Base-by-base conservation (phyloP, 2,888 invertebrate genomes). In the Pyrrhopygopsis socrates region DNA sequence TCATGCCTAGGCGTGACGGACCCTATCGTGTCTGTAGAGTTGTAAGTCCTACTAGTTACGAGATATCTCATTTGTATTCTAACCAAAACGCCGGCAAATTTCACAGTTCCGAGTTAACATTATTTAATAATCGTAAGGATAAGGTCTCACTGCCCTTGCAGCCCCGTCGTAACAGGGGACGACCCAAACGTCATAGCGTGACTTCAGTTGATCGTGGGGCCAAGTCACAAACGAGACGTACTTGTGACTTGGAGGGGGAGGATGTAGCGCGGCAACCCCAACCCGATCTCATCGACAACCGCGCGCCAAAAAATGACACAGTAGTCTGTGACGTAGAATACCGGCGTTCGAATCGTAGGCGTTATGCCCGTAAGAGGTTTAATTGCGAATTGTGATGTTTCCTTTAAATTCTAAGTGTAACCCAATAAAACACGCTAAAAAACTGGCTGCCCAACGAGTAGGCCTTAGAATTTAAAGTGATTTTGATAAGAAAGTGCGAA, bases 1-100 rank as follows among this genome's bases (percentile, higher is more conserved):
- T 87, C n/a, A 50, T 70, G 8, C 87, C 87, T 3, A 74, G 70
- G 24, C 68, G 87, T 20, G 87, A 87, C 50, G 83, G 83, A 4
- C 81, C 87, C 0, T 87, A 87, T 24, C 18, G 41, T 6, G 34
- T 87, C 1, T 11, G 5, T n/a, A 73, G 41, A 27, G 70, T 65
- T 34, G 79, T 84, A 15, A 84, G 79, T 30, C 83, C 84, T 3
- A 87, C 84, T 13, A 74, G 81, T 24, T 71, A 34, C n/a, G 38
- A 38, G 4, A 38, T 67, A 34, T 67, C 67, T 2, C 38, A 67
- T 30, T 38, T 38, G 13, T 22, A 38, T 67, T 67, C 67, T 15
- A 67, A 34, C 20, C 30, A 30, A 30, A 67, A 38, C 38, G 20
- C 38, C 11, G 67, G 67, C 3, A 67, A 67, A 67, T 67, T 38